These are phyloP conservation scores for Pseudorasbora parva DNA, from an alignment of 2,113 vertebrate genomes.

Conservation along the genomic window DNA sequence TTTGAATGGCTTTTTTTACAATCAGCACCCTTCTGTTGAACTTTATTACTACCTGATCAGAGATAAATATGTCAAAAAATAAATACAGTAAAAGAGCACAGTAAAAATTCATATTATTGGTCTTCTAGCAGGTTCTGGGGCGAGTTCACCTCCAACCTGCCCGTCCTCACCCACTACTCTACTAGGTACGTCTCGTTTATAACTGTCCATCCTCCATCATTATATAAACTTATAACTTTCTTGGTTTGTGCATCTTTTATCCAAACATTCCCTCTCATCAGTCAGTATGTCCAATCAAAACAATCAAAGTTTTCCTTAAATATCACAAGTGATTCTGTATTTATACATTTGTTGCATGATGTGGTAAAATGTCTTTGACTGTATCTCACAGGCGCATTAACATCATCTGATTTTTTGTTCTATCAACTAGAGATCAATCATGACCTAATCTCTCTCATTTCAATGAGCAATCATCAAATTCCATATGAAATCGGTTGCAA, in stretches of 20 bases:
- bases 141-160: slow-evolving; percentile 94
- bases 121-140: slow-evolving; percentile 86
- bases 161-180: slow-evolving; percentile 94
- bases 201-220: background rate
- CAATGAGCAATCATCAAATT: background rate
- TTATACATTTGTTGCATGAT: slow-evolving; percentile 20
- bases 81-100: background rate
- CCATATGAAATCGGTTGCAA: slow-evolving; percentile 8
- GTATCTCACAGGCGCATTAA: background rate
- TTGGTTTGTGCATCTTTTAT: background rate
- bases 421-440: background rate
- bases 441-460: slow-evolving; percentile 10
- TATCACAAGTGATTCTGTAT: background rate
- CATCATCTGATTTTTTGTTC: background rate
- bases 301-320: background rate
- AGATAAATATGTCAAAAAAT: background rate
- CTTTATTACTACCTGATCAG: background rate
- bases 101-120: background rate
- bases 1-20: background rate
- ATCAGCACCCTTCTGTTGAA: background rate
- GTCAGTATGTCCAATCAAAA: background rate
- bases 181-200: slow-evolving; percentile 79
- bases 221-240: background rate
- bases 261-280: background rate
- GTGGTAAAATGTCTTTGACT: slow-evolving; percentile 11